These are phyloP conservation scores for Anastrepha obliqua DNA, from an alignment of 1,140 invertebrate species.

Conservation along the genomic window DNA sequence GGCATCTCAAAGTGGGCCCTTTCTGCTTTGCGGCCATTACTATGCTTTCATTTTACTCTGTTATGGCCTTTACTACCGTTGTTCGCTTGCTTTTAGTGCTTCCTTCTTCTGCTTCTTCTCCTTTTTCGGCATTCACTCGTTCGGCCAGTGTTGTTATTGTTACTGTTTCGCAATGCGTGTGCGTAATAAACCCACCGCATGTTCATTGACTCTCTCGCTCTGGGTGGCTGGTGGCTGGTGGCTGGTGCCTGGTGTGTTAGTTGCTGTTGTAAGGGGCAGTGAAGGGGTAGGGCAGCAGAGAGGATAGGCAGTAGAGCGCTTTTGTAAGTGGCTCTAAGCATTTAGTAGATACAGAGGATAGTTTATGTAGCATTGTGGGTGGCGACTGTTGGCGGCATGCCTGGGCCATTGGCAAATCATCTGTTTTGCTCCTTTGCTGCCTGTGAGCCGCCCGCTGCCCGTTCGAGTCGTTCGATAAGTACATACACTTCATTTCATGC, in stretches of 20 bases:
- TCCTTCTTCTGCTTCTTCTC: constrained; percentile 20
- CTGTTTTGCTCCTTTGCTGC: constrained; percentile 16
- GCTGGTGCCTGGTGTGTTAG: background rate
- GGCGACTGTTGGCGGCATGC: background rate
- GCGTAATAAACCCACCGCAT: constrained; percentile 29
- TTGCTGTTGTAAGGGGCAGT: background rate
- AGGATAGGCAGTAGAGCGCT: background rate
- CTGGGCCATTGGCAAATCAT: background rate
- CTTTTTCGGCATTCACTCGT: background rate
- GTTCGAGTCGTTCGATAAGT: background rate
- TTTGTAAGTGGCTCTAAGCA: background rate
- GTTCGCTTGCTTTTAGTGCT: constrained; percentile 45
- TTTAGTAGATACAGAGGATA: background rate
- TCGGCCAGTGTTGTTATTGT: background rate
- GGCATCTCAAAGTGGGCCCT: constrained; percentile 18
- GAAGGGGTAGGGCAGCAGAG: background rate
- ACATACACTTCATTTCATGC: background rate
- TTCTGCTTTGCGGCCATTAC: constrained; percentile 10
- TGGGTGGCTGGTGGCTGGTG: constrained; percentile 31
- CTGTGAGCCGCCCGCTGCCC: background rate
- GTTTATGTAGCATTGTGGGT: background rate
- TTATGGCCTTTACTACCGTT: constrained; percentile 46
- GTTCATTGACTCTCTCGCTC: constrained; percentile 39
- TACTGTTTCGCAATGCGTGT: background rate
- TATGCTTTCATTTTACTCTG: constrained; percentile 31